Evolutionary conservation across 2,888 invertebrate genomes (phyloP).

Genomic region (Dusona sp.): DNA sequence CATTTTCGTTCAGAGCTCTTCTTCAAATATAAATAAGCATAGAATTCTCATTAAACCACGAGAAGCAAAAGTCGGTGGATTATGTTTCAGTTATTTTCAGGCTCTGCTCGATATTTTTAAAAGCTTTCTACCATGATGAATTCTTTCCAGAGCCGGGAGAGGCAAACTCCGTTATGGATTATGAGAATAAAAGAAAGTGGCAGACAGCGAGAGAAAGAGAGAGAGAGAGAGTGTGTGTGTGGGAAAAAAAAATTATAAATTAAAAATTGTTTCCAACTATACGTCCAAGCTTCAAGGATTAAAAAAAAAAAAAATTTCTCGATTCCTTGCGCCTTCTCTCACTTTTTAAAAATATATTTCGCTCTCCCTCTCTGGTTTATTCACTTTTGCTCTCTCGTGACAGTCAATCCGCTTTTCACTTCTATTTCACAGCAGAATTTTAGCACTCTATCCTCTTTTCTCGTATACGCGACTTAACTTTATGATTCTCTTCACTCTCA

Average conservation of each 20-base stretch:
- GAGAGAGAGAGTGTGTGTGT: not conserved
- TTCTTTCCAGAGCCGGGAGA: slow-evolving; percentile 16
- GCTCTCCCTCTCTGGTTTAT: slow-evolving; percentile 8
- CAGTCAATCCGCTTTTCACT: slow-evolving; percentile 32
- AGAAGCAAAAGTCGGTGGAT: not conserved
- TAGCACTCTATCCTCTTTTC: slow-evolving; percentile 16
- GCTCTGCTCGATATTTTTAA: slow-evolving; percentile 10
- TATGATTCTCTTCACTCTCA: slow-evolving; percentile 45
- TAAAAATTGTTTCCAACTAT: slow-evolving; percentile 31
- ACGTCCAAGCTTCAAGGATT: slow-evolving; percentile 7
- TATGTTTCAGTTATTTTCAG: slow-evolving; percentile 16
- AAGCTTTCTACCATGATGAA: slow-evolving; percentile 3
- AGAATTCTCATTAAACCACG: slow-evolving; percentile 42
- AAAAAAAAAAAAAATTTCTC: too few species aligned
- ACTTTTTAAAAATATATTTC: not conserved
- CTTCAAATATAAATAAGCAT: slow-evolving; percentile 42
- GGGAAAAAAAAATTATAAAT: slow-evolving; percentile 3
- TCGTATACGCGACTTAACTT: slow-evolving; percentile 36
- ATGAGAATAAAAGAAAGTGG: not conserved
- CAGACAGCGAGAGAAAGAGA: not conserved
- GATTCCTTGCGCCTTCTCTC: not conserved
- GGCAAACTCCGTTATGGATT: not conserved
- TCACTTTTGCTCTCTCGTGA: slow-evolving; percentile 32
- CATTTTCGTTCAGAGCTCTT: not conserved
- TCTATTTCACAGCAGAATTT: slow-evolving; percentile 25